A percentile compares a stretch with the other conserved stretches of the same genome.
Evolutionary conservation across 2,113 vertebrate species (phyloP).

Genomic region (Gobius niger): DNA sequence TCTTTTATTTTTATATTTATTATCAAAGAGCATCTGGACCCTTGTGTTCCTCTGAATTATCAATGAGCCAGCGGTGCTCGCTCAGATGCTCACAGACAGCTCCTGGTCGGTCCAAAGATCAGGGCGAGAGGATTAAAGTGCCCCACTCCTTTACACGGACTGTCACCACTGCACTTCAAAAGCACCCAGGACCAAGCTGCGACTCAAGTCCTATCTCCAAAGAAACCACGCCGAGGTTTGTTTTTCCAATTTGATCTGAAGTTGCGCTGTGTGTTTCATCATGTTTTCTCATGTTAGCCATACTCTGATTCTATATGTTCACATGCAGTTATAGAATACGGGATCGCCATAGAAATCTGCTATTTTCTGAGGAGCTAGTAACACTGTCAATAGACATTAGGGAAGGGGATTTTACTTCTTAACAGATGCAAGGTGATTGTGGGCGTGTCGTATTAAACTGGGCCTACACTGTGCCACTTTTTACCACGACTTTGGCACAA

Average conservation of each 20-base stretch:
- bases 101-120: slow-evolving; percentile 29
- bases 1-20: not conserved
- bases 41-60: slow-evolving; percentile 17
- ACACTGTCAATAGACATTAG: not conserved
- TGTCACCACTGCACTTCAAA: not conserved
- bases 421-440: no score
- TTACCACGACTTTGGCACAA: no score
- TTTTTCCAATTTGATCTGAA: slow-evolving; percentile 2
- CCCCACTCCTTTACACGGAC: not conserved
- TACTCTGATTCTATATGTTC: not conserved
- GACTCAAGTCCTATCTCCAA: slow-evolving; percentile 20
- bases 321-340: no score
- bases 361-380: not conserved
- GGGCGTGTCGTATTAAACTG: no score
- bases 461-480: no score
- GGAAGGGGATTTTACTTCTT: no score
- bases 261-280: not conserved
- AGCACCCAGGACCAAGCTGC: not conserved
- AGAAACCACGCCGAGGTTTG: slow-evolving; percentile 1
- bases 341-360: not conserved
- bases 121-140: not conserved
- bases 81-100: not conserved
- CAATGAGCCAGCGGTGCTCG: slow-evolving; percentile 19
- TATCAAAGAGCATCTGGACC: slow-evolving; percentile 18
- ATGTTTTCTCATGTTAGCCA: not conserved